Base-by-base conservation (phyloP, 2,888 invertebrate genomes). In the Caenorhabditis macrosperma region DNA sequence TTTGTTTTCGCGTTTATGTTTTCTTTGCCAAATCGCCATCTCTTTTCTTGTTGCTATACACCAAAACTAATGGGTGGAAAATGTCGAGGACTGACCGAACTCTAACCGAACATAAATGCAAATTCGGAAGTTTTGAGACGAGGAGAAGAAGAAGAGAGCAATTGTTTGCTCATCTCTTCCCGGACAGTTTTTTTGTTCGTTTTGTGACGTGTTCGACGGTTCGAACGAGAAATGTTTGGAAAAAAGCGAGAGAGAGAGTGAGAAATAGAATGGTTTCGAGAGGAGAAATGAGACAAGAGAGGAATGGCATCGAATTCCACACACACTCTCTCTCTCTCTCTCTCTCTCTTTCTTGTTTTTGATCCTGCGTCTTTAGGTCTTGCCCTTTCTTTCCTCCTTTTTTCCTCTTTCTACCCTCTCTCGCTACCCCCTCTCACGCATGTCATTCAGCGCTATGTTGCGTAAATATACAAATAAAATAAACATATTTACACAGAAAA, bases 401-500 rank as follows among this genome's bases (percentile, higher is more conserved):
- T n/a, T 55, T 35, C n/a, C 2, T 17, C 22, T 20, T 10, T 55
- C 20, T 35, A 2, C 50, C 41, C 17, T 55, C 67, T 48, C 46
- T 22, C 24, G 30, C 46, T 46, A 17, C 50, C 35, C 17, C 33
- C 10, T 24, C 10, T 41, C 20, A 5, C 17, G 7, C 35, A 30
- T 33, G 33, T 38, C 59, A 20, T 24, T 59, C 30, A 17, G 22
- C 17, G 61, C 38, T 59, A 59, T 75, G 66, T 66, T 75, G 75
- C 74, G 74, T 74, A 74, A 74, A 74, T 74, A 74, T 64, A 64
- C 74, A 74, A 74, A 74, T 50, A 69, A 69, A 48, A 69, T 59
- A 74, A 74, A 64, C 64, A 38, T 74, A 74, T 74, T 74, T 74
- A 59, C 74, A 64, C 59, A 74, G 35, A 44, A 44, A 38, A 60